These are phyloP conservation scores for Sardina pilchardus DNA, from an alignment of 2,113 vertebrate genomes.

Conservation along the genomic window DNA sequence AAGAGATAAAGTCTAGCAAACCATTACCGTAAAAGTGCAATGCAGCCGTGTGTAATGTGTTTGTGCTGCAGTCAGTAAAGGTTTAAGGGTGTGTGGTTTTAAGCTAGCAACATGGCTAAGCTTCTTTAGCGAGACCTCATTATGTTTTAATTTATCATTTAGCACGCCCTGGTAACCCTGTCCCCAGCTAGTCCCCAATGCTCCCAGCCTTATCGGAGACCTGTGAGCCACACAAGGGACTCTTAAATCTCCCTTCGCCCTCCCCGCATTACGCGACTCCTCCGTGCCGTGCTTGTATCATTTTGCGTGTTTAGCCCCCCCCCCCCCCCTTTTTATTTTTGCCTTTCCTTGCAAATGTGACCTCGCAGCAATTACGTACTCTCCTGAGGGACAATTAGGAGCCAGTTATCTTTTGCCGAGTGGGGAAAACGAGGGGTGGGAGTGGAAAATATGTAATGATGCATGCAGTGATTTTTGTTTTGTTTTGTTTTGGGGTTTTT, in stretches of 20 bases:
- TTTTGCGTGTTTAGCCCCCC: conserved; percentile 20
- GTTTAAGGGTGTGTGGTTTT: background rate
- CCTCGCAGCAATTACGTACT: conserved; percentile 57
- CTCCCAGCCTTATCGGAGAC: background rate
- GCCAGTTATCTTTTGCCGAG: conserved; percentile 46
- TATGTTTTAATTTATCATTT: conserved; percentile 47
- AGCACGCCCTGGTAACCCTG: conserved; percentile 30
- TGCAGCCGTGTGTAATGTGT: background rate
- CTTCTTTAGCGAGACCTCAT: conserved; percentile 20
- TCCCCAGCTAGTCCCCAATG: background rate
- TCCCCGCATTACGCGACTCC: conserved; percentile 31
- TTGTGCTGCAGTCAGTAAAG: background rate
- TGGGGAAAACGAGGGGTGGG: conserved; percentile 16
- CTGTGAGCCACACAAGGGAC: background rate
- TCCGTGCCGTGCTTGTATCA: conserved; percentile 50
- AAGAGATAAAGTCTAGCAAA: background rate
- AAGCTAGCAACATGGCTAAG: background rate
- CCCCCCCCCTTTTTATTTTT: background rate
- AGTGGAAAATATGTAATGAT: conserved; percentile 51
- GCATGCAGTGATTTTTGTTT: conserved; percentile 49
- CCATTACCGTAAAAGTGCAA: background rate
- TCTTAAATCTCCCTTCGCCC: background rate
- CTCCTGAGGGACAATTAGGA: conserved; percentile 73
- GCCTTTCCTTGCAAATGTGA: conserved; percentile 49
- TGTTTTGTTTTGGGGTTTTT: background rate